phyloP scores from a whole-genome alignment of 2,113 vertebrate genomes.

The Pygoscelis adeliae region DNA sequence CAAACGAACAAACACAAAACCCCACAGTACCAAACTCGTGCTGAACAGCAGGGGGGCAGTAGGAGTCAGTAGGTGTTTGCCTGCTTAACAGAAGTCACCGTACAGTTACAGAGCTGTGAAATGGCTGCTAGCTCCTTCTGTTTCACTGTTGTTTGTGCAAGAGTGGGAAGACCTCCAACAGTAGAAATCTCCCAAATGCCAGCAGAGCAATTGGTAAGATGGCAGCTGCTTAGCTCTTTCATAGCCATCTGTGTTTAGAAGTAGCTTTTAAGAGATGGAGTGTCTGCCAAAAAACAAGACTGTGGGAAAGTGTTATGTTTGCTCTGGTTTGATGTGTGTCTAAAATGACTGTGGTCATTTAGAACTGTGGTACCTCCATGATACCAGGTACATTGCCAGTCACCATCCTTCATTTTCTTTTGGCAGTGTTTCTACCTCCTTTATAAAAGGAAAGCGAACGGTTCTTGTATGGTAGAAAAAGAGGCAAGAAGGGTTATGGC shows the following conservation, averaged over 20 bases:
- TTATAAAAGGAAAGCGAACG: not conserved
- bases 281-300: not conserved
- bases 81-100: not conserved
- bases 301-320: constrained; percentile 2
- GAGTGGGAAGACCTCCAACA: constrained; percentile 33
- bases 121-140: constrained; percentile 16
- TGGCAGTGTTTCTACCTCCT: not conserved
- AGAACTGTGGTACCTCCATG: not conserved
- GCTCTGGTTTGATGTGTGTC: not conserved
- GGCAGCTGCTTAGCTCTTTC: constrained; percentile 54
- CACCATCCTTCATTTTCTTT: not conserved
- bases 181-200: constrained; percentile 27
- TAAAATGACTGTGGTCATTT: not conserved
- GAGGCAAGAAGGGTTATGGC: not conserved
- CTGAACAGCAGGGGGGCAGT: not conserved
- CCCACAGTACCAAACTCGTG: not conserved
- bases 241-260: constrained; percentile 55
- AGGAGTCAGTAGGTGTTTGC: not conserved
- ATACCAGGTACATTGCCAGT: not conserved
- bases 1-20: not conserved
- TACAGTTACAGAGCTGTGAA: constrained; percentile 17
- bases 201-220: constrained; percentile 46
- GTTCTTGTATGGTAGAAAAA: not conserved
- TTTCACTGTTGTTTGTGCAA: constrained; percentile 26
- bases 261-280: constrained; percentile 29